Percentiles rank a stretch among this genome's conserved stretches.
Evolutionary conservation across 2,797 vertebrate genomes (phyloP).

Genomic region (Jordanella pulchra): DNA sequence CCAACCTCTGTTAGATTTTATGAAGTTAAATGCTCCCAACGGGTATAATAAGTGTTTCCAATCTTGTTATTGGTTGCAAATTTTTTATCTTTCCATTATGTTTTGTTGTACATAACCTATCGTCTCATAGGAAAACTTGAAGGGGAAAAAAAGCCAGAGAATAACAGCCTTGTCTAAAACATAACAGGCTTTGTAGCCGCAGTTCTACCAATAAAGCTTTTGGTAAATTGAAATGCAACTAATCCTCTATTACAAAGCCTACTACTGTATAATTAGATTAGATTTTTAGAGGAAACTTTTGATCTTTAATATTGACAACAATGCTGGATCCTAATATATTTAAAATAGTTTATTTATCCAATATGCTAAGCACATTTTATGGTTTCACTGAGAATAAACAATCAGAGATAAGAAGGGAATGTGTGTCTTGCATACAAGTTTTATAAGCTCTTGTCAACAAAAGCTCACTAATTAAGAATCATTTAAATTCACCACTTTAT

Average conservation of each 20-base stretch:
- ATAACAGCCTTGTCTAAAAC: slow-evolving; percentile 20
- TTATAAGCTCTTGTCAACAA: slow-evolving; percentile 1
- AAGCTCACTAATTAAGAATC: neutral
- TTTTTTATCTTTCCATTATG: too few relatives aligned
- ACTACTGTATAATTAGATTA: slow-evolving; percentile 6
- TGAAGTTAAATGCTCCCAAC: too few relatives aligned
- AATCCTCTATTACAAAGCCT: neutral
- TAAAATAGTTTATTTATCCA: neutral
- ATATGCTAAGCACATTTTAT: neutral
- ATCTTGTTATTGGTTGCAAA: too few relatives aligned
- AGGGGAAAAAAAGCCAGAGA: slow-evolving; percentile 10
- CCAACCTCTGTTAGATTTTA: too few relatives aligned
- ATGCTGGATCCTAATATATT: neutral
- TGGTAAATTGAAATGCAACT: slow-evolving; percentile 5
- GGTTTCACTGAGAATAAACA: slow-evolving; percentile 3
- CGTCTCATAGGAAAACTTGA: slow-evolving; percentile 20
- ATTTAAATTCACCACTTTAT: neutral
- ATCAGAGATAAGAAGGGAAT: neutral
- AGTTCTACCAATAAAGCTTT: slow-evolving; percentile 9
- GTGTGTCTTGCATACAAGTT: neutral
- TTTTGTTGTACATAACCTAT: neutral
- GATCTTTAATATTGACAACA: neutral
- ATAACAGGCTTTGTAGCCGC: slow-evolving; percentile 12
- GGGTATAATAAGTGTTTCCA: too few relatives aligned
- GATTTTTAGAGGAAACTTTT: neutral